Percentiles rank a stretch among this genome's conserved stretches.
Conservation (phyloP, 2,888 invertebrate species). For the Oxycera nigricornis region DNA sequence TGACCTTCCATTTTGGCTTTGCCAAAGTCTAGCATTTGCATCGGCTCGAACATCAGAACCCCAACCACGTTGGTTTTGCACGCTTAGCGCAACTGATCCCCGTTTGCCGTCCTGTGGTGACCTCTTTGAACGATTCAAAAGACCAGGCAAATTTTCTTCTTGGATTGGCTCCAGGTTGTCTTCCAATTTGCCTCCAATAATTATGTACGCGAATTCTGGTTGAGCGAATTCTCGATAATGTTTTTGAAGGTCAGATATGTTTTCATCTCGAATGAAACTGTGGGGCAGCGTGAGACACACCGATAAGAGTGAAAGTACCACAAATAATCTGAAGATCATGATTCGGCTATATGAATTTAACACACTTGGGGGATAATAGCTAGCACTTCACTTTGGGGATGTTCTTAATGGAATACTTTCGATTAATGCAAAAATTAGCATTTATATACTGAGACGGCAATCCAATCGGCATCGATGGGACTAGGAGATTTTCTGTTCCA, state of each 20-base stretch:
- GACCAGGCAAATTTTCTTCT: not conserved
- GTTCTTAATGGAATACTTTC: no score
- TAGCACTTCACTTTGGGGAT: no score
- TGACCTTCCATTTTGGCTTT: constrained; percentile 27
- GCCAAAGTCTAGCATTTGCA: constrained; percentile 28
- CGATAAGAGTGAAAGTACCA: not conserved
- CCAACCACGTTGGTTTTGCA: not conserved
- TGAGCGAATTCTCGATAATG: not conserved
- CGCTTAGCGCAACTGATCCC: not conserved
- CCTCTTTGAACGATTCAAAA: not conserved
- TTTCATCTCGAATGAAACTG: not conserved
- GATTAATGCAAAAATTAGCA: no score
- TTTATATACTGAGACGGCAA: no score
- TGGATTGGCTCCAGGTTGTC: not conserved
- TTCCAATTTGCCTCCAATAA: not conserved
- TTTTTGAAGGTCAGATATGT: not conserved
- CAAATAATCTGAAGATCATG: constrained; percentile 15
- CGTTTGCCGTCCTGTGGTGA: not conserved
- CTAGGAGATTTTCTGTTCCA: no score
- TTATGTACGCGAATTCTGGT: not conserved
- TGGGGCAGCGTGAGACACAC: not conserved
- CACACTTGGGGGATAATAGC: no score
- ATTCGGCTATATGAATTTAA: no score
- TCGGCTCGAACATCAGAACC: constrained; percentile 39
- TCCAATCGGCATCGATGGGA: no score